phyloP scores from a whole-genome alignment of 2,797 vertebrate genomes.

The Acipenser transmontanus region DNA sequence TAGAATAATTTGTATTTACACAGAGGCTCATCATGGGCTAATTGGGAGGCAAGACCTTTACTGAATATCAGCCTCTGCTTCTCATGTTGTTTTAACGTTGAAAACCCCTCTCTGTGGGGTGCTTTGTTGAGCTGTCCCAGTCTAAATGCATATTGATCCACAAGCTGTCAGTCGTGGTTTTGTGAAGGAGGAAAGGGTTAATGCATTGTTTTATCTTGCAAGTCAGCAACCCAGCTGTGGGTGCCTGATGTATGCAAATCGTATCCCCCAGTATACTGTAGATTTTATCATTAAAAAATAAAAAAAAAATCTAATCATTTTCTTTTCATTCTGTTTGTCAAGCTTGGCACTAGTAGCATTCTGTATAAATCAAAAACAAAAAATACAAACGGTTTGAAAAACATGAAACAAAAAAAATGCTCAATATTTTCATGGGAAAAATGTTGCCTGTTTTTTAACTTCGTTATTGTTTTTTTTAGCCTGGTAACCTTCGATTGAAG shows the following conservation, averaged over 20 bases:
- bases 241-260: slow-evolving; percentile 5
- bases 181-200: not conserved
- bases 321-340: not conserved
- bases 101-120: too few species aligned
- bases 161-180: not conserved
- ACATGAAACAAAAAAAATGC: not conserved
- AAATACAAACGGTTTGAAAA: too few species aligned
- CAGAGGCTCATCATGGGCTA: slow-evolving; percentile 1
- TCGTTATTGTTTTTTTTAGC: not conserved
- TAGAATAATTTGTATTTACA: too few species aligned
- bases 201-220: slow-evolving; percentile 2
- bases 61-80: not conserved
- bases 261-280: not conserved
- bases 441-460: not conserved
- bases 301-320: too few species aligned
- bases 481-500: not conserved
- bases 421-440: not conserved
- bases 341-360: too few species aligned
- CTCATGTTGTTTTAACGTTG: not conserved
- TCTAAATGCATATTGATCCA: not conserved
- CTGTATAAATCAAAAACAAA: too few species aligned
- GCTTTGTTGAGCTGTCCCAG: too few species aligned
- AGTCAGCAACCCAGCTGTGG: slow-evolving; percentile 4
- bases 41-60: not conserved
- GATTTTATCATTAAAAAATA: too few species aligned